Base-by-base conservation (phyloP, 2,797 vertebrate species). In the Mus caroli region DNA sequence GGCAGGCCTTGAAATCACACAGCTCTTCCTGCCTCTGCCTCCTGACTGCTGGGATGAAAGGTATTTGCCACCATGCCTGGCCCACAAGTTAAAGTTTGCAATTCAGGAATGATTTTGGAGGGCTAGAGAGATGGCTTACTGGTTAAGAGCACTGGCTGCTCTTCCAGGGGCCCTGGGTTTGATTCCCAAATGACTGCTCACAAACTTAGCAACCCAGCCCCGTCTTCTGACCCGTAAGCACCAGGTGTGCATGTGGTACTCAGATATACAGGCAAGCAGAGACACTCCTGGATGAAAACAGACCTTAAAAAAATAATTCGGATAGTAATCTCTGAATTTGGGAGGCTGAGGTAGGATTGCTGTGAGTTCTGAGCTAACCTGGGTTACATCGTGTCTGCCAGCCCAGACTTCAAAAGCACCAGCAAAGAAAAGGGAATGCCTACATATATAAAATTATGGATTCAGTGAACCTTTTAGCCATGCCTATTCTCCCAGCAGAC, bases 31-130 rank as follows among this genome's bases (percentile, higher is more conserved):
- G 14, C 37, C 43, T 67, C 67, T 85, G 31, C 43, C 31, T 69
- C 83, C 62, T 15, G 12, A 52, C 12, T n/a, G 7, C 62, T n/a
- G 43, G 1, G 62, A 37, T 84, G 62, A 50, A 64, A 64, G 40
- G 62, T 9, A 50, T 46, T 67, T 85, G 60, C 19, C 31, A 14
- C 11, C 20, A 13, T n/a, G 82, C 43, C 12, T 15, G 62, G 43
- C 31, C 31, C 19, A 91, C 28, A 91, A 86, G 14, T 84, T 87
- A 62, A 82, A 43, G 77, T 88, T 89, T 80, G 4, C 76, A 84
- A 83, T 80, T 94, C 62, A 73, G 76, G 69, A 71, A 90, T 89
- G 83, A 80, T 90, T 88, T 95, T 37, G 67, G 77, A 22, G 50
- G 11, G 50, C 69, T 88, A n/a, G 50, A 71, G 67, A 54, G 50